phyloP scores from a whole-genome alignment of 2,888 invertebrate genomes.

The Pseudeuparius sepicola region DNA sequence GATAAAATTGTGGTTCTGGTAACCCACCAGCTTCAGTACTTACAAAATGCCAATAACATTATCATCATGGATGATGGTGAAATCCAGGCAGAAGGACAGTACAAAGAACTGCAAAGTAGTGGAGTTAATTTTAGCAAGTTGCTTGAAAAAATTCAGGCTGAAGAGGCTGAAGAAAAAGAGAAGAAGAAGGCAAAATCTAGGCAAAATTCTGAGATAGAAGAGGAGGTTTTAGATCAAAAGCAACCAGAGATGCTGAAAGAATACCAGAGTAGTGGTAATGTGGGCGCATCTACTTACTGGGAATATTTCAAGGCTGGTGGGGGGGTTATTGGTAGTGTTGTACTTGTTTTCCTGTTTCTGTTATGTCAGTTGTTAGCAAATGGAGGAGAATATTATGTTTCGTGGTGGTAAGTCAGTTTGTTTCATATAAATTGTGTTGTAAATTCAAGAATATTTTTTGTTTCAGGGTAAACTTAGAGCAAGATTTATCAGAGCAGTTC shows the following conservation, averaged over 20 bases:
- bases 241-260: constrained; percentile 33
- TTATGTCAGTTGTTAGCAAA: constrained; percentile 52
- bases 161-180: constrained; percentile 32
- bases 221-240: constrained; percentile 23
- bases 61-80: constrained; percentile 40
- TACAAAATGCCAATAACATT: constrained; percentile 35
- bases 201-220: constrained; percentile 32
- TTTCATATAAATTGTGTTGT: constrained; percentile 2
- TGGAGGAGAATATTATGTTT: constrained; percentile 59
- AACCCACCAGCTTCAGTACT: constrained; percentile 60
- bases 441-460: constrained; percentile 4
- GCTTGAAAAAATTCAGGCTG: constrained; percentile 33
- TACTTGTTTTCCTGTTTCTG: constrained; percentile 42
- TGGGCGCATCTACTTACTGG: constrained; percentile 35
- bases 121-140: constrained; percentile 44
- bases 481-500: constrained; percentile 27
- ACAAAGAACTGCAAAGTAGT: constrained; percentile 39
- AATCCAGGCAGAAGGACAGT: constrained; percentile 41
- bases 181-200: constrained; percentile 32
- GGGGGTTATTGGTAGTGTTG: constrained; percentile 37
- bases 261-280: constrained; percentile 30
- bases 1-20: constrained; percentile 55
- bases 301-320: constrained; percentile 47
- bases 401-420: constrained; percentile 47
- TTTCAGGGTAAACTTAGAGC: constrained; percentile 35